phyloP scores from a whole-genome alignment of 2,113 vertebrate genomes.

The Tupaia tana region DNA sequence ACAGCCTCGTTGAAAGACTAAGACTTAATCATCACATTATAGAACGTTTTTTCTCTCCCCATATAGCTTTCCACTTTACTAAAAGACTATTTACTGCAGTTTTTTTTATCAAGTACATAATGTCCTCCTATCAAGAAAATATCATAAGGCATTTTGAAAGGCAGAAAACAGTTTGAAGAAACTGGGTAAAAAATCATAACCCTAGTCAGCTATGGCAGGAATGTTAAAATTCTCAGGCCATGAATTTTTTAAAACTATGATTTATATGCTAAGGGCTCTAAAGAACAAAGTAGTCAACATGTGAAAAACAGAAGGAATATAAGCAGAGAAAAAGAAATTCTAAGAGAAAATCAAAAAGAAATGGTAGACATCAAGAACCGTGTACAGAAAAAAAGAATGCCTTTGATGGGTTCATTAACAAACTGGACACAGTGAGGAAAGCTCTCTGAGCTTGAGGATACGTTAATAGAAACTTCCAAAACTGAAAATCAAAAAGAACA shows the following conservation, averaged over 20 bases:
- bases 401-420: constrained; percentile 49
- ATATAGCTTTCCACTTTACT: neutral
- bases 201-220: constrained; percentile 26
- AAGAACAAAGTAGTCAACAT: constrained; percentile 33
- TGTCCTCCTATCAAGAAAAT: neutral
- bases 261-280: constrained; percentile 25
- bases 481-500: neutral
- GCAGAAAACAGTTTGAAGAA: neutral
- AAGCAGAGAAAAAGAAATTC: constrained; percentile 9
- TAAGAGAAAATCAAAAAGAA: constrained; percentile 39
- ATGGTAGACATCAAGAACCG: neutral
- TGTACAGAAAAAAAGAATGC: neutral
- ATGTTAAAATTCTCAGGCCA: constrained; percentile 41
- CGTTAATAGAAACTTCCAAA: constrained; percentile 45
- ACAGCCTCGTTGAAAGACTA: neutral
- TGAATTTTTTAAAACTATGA: constrained; percentile 43
- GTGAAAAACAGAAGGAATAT: constrained; percentile 34
- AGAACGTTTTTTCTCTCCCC: neutral
- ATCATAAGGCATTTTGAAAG: neutral
- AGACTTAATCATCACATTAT: neutral
- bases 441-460: neutral
- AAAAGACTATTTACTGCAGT: neutral
- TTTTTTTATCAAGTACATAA: neutral
- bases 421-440: constrained; percentile 9
- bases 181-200: constrained; percentile 21